Base-by-base conservation (phyloP, 2,797 vertebrate species). In the Gymnothorax reevesii region DNA sequence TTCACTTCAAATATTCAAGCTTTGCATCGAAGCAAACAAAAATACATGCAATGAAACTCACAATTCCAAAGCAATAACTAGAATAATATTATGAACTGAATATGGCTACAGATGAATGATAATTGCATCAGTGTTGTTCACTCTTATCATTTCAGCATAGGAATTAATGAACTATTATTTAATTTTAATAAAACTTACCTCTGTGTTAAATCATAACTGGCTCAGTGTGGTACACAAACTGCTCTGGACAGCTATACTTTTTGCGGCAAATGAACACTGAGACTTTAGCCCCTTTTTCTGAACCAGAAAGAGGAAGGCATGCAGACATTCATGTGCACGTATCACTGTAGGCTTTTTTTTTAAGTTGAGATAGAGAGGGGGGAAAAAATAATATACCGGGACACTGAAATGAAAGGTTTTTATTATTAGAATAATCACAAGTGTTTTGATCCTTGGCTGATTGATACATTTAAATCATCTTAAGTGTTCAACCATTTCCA, bases 291-390 rank as follows among this genome's bases (percentile, higher is more conserved):
- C 2, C 79, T 57, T 87, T 88, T 27, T 57, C 4, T 17, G 60
- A 87, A 89, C 87, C 22, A 86, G 85, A 91, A 91, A 89, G 89
- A 90, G 90, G 90, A 91, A 91, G 52, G 20, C 33, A 10, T 77
- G 33, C 15, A 22, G 8, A 33, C 25, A 25, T 1, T 7, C 25
- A n/a, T 73, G 69, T 4, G 69, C 13, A 13, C 2, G 69, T 73
- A 27, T 13, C 25, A 10, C n/a, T 33, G 69, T 71, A 3, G 33
- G 10, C 49, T 42, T 15, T 5, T 3, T 22, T 66, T 42, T 77
- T 15, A 17, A 42, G 7, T 13, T 49, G 1, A 49, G 33, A 77
- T 13, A 77, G 49, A 17, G 69, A 33, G 15, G 42, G 12, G 4
- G 7, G 17, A 9, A 77, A 77, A 77, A 49, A 12, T 0, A 49